Evolutionary conservation across 37 sponge, comb jelly and placozoan genomes (phyloP).

Genomic region (Spongilla lacustris): DNA sequence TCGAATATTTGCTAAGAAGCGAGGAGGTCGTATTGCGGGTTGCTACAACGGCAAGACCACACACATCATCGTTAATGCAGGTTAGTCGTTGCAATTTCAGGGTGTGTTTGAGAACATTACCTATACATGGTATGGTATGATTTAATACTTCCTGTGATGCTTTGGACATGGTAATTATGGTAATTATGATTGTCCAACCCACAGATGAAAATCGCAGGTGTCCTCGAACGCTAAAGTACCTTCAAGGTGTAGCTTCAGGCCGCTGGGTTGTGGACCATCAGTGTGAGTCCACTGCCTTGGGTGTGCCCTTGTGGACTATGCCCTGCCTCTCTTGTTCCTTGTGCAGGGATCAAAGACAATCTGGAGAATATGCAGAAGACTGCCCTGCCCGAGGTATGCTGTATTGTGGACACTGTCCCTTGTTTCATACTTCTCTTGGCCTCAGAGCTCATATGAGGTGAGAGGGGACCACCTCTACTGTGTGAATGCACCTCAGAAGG

Average conservation of each 20-base stretch:
- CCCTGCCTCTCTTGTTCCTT: neutral
- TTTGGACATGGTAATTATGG: too few relatives aligned
- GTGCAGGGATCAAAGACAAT: conserved; percentile 7
- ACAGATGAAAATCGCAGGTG: conserved; percentile 44
- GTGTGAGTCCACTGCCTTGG: neutral
- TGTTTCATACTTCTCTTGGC: neutral
- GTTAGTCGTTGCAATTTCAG: too few relatives aligned
- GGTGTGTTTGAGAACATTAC: too few relatives aligned
- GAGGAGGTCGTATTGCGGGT: conserved; percentile 23
- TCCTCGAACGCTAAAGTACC: conserved; percentile 49
- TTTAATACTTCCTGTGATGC: too few relatives aligned
- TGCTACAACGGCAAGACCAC: conserved; percentile 30
- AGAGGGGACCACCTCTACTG: neutral
- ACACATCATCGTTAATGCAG: conserved; percentile 4
- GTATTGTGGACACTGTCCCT: neutral
- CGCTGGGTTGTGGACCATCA: conserved; percentile 12
- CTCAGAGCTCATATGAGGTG: conserved; percentile 3
- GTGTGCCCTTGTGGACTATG: neutral
- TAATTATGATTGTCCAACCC: too few relatives aligned
- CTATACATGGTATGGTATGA: too few relatives aligned
- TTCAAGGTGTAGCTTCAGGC: conserved; percentile 39
- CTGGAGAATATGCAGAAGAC: neutral
- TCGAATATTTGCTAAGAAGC: conserved; percentile 11
- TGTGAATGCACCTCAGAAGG: neutral
- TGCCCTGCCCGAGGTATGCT: neutral